phyloP scores from a whole-genome alignment of 1,140 invertebrate species.

The Agrilus planipennis region DNA sequence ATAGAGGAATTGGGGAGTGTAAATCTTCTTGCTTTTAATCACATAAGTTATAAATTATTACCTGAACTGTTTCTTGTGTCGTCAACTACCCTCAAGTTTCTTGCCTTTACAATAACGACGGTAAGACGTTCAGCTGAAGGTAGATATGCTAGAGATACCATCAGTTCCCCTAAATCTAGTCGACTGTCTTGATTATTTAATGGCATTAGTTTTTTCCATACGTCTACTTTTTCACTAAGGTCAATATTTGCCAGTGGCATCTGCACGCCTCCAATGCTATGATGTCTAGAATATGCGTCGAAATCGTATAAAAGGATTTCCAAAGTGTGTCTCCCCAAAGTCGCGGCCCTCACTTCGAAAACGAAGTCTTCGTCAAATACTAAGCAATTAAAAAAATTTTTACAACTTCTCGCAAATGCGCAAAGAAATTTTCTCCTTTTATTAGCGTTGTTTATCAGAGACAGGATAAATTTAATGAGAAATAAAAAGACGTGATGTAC shows the following conservation, averaged over 20 bases:
- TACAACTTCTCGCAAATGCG: too few relatives aligned
- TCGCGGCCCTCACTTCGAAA: conserved; percentile 54
- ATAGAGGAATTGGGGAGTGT: too few relatives aligned
- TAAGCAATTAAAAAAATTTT: too few relatives aligned
- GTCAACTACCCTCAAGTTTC: conserved; percentile 46
- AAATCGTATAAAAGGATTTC: conserved; percentile 50
- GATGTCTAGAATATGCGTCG: conserved; percentile 51
- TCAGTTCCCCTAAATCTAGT: conserved; percentile 47
- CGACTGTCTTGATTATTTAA: conserved; percentile 32
- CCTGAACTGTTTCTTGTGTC: conserved; percentile 39
- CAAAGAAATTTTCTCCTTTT: too few relatives aligned
- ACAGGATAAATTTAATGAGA: too few relatives aligned
- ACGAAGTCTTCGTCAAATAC: conserved; percentile 60
- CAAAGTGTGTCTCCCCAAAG: conserved; percentile 39
- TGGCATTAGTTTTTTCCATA: conserved; percentile 33
- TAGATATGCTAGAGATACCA: conserved; percentile 55
- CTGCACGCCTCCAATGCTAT: conserved; percentile 44
- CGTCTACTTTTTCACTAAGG: conserved; percentile 30
- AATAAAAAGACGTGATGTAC: too few relatives aligned
- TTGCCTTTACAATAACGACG: conserved; percentile 52
- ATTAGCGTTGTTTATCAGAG: too few relatives aligned
- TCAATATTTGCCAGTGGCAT: conserved; percentile 38
- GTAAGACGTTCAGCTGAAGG: conserved; percentile 53
- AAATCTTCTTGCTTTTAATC: too few relatives aligned
- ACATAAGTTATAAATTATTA: too few relatives aligned